Conservation (phyloP, 2,113 vertebrate genomes). For the Donacobius atricapilla region DNA sequence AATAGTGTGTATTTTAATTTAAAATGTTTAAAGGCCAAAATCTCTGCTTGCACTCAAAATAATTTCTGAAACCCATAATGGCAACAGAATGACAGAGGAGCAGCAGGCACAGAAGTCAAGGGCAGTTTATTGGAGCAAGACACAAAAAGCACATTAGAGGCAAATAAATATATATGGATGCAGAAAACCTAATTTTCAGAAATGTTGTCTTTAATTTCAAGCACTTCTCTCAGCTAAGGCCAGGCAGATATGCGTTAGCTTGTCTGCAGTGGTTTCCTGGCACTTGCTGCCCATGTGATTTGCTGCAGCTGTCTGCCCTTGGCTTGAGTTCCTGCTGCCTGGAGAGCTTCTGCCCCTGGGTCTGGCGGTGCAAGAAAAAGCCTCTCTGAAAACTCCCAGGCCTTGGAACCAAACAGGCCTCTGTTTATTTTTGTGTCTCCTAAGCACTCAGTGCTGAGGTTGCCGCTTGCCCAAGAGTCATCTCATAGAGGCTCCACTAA, state of each 20-base stretch:
- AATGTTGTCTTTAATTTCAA: background rate
- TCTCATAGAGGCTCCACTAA: background rate
- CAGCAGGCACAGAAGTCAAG: background rate
- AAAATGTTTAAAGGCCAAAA: background rate
- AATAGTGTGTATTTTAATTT: background rate
- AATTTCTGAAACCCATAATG: background rate
- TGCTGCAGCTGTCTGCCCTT: background rate
- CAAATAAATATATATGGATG: background rate
- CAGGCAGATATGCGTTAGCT: background rate
- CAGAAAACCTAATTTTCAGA: background rate
- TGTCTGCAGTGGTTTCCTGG: background rate
- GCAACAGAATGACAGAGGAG: background rate
- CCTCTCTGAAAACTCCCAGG: background rate
- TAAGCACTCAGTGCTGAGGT: background rate
- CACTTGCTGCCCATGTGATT: background rate
- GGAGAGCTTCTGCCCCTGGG: background rate
- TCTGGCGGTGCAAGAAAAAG: background rate
- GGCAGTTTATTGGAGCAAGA: background rate
- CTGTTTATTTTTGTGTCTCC: background rate
- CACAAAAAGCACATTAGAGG: background rate
- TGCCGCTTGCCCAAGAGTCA: background rate
- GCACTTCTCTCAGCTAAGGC: background rate
- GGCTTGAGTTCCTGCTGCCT: background rate
- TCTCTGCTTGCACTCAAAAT: background rate
- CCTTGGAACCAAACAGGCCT: background rate